Evolutionary conservation across 2,113 vertebrate genomes (phyloP), one percentile per base, ranked within the genome.

Genomic region (Lophochroa leadbeateri): DNA sequence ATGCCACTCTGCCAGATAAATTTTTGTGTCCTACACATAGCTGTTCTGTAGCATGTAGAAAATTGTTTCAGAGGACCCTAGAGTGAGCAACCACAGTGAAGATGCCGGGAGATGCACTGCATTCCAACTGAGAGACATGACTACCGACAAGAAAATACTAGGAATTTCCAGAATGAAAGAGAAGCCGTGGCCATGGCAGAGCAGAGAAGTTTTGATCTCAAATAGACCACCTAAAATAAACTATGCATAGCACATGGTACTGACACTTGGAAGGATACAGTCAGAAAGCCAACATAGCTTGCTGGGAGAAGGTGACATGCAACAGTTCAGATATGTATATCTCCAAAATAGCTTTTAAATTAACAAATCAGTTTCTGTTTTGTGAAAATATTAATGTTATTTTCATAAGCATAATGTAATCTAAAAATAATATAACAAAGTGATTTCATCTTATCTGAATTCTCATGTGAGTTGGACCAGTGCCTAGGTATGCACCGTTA

Each of bases 321-420:
- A 93, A 46, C 8, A 24, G 37, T 53, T 86, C 25, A 68, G 57
- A 81, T 13, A 11, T 0, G 0, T 4, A 0, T 28, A 8, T 7
- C n/a, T 49, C 12, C 50, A 33, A 81, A 87, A 70, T 29, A 52
- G 19, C 55, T 84, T 35, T 64, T 3, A 75, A 67, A 89, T 71
- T 27, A 78, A 57, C 21, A 60, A 29, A 71, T 16, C 4, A 2
- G 25, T 84, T 92, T 81, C 12, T 60, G 7, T 47, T 76, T 74
- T 53, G 18, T 63, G 72, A 76, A 88, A 68, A 41, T 58, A 86
- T n/a, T 12, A 47, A 18, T 33, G 17, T 35, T 88, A 41, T 72
- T 89, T 47, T 77, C 41, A 47, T 29, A 63, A 47, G 17, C 18
- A 82, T 21, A 77, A 21, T 28, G 50, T 25, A 52, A 61, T 76